These are phyloP conservation scores for Allophyes oxyacanthae DNA, from an alignment of 2,888 invertebrate genomes.

Conservation along the genomic window DNA sequence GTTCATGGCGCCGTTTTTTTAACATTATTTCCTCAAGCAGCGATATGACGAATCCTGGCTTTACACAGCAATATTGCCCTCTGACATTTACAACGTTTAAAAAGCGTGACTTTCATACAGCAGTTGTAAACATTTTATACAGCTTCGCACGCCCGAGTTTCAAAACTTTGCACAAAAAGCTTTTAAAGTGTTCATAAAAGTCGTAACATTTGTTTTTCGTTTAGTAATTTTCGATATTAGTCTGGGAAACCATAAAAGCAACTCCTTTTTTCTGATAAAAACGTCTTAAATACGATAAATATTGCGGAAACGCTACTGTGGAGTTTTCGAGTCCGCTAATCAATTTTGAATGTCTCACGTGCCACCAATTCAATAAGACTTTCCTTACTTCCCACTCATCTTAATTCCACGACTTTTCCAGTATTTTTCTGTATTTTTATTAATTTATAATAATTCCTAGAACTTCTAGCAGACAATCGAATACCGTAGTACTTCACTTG, in stretches of 20 bases:
- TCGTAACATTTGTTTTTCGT: not conserved
- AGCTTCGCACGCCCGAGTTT: slow-evolving; percentile 13
- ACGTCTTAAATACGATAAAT: too few species aligned
- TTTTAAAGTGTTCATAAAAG: slow-evolving; percentile 1
- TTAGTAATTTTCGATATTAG: not conserved
- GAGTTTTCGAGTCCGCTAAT: not conserved
- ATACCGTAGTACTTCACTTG: not conserved
- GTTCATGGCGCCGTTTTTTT: slow-evolving; percentile 1
- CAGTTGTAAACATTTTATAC: not conserved
- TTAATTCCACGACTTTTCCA: not conserved
- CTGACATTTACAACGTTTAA: slow-evolving; percentile 22
- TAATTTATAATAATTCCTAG: not conserved
- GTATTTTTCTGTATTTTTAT: not conserved
- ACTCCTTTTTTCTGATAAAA: too few species aligned
- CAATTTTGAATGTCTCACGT: not conserved
- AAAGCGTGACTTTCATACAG: slow-evolving; percentile 1
- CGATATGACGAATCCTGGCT: too few species aligned
- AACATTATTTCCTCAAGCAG: not conserved
- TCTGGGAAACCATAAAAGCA: too few species aligned
- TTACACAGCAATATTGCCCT: slow-evolving; percentile 4
- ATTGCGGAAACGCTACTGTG: too few species aligned
- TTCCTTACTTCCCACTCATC: not conserved
- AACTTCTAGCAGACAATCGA: not conserved
- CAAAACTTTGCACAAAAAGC: not conserved
- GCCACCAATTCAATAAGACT: not conserved